phyloP scores from a whole-genome alignment of 2,888 invertebrate genomes.

The Nomada fucata region DNA sequence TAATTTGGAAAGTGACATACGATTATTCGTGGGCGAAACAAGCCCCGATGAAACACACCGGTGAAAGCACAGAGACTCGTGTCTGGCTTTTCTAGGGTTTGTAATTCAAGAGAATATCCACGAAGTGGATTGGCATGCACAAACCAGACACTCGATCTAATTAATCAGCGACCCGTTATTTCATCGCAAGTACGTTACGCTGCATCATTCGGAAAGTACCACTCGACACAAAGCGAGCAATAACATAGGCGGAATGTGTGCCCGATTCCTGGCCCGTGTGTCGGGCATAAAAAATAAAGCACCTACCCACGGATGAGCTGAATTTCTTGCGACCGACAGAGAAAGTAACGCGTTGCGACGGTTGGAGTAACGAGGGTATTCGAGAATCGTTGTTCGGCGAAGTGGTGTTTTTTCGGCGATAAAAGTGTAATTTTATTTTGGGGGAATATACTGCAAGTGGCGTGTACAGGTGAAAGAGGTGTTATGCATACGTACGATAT shows the following conservation, averaged over 20 bases:
- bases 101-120: conserved; percentile 46
- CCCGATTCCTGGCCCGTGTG: conserved; percentile 41
- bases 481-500: not conserved
- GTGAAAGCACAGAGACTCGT: conserved; percentile 31
- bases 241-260: conserved; percentile 34
- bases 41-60: conserved; percentile 7
- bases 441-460: not conserved
- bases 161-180: conserved; percentile 78
- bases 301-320: not conserved
- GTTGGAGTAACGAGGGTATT: conserved; percentile 3
- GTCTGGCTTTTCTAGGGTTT: conserved; percentile 56
- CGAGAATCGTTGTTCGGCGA: not conserved
- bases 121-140: conserved; percentile 59
- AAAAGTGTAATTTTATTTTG: not conserved
- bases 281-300: conserved; percentile 44
- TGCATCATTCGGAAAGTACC: conserved; percentile 71
- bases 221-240: conserved; percentile 69
- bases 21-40: conserved; percentile 17
- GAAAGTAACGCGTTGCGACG: not conserved
- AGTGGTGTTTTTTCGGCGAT: not conserved
- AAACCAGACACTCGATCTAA: conserved; percentile 77
- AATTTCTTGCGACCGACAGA: not conserved
- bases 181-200: conserved; percentile 62
- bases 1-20: conserved; percentile 17
- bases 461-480: not conserved